These are phyloP conservation scores for Phymatocera aterrima DNA, from an alignment of 2,888 invertebrate species.

Conservation along the genomic window DNA sequence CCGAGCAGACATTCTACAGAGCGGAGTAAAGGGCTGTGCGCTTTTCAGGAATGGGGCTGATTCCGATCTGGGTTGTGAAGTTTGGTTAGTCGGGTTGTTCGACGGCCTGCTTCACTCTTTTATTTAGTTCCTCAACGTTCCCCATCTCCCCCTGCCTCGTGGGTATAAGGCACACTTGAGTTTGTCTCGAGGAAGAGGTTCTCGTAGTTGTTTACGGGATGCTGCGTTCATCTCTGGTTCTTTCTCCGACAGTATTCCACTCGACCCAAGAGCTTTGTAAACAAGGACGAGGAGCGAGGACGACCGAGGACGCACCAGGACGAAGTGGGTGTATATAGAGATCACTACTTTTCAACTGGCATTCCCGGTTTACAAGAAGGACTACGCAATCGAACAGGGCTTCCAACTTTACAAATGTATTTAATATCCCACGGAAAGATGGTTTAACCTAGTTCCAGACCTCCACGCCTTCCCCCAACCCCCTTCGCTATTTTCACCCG, in stretches of 20 bases:
- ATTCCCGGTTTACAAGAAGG: constrained; percentile 26
- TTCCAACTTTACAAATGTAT: constrained; percentile 40
- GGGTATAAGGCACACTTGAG: constrained; percentile 23
- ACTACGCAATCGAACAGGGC: constrained; percentile 13
- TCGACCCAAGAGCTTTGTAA: constrained; percentile 41
- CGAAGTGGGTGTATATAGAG: constrained; percentile 14
- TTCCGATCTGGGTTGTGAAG: neutral
- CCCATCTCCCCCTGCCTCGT: neutral
- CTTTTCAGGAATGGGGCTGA: no score
- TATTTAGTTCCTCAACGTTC: neutral
- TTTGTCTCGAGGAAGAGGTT: constrained; percentile 2
- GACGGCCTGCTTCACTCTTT: neutral
- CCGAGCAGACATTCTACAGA: neutral
- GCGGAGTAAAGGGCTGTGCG: neutral
- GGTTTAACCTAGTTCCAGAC: constrained; percentile 27
- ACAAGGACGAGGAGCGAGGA: constrained; percentile 9
- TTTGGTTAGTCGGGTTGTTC: neutral
- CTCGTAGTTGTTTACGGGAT: constrained; percentile 29
- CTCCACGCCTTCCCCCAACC: neutral
- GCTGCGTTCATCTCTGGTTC: constrained; percentile 27
- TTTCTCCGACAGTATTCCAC: constrained; percentile 24
- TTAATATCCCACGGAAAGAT: constrained; percentile 37
- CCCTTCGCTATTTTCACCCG: neutral
- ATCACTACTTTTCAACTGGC: constrained; percentile 26
- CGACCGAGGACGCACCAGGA: neutral